Percentiles rank a stretch among this genome's conserved stretches.
Conservation (phyloP, 2,113 vertebrate genomes). For the Marmota monax region DNA sequence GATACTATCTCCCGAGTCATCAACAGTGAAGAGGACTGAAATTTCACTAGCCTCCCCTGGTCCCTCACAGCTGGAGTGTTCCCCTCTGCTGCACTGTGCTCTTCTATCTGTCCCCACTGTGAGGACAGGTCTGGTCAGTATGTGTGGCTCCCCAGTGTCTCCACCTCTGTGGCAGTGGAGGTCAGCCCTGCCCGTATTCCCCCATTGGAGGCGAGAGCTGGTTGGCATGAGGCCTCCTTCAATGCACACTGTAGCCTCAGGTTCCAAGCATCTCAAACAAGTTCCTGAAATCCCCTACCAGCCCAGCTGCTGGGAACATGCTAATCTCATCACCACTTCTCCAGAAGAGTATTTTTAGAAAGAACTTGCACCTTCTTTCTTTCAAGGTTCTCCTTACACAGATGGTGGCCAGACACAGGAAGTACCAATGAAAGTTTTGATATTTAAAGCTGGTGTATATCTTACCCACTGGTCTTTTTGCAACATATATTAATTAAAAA, state of each 20-base stretch:
- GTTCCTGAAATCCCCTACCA: not conserved
- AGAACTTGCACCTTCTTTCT: slow-evolving; percentile 42
- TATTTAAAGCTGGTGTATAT: not conserved
- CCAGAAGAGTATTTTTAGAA: not conserved
- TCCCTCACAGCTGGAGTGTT: not conserved
- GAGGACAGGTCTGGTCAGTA: not conserved
- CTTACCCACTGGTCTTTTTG: not conserved
- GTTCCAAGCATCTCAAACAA: not conserved
- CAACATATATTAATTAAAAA: slow-evolving; percentile 13
- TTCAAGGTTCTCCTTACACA: not conserved
- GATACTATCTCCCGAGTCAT: not conserved
- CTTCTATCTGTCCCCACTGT: not conserved
- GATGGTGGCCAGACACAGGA: not conserved
- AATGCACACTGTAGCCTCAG: too few relatives aligned
- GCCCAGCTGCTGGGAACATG: not conserved
- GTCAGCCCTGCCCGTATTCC: not conserved
- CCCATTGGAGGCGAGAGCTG: not conserved
- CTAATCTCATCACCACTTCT: not conserved
- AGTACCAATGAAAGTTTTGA: not conserved
- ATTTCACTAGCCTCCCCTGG: not conserved
- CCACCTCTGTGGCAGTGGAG: not conserved
- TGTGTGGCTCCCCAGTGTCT: not conserved
- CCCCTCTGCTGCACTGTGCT: not conserved
- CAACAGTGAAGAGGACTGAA: not conserved
- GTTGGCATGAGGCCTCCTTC: not conserved